These are phyloP conservation scores for Phataginus tetradactyla DNA, from an alignment of 2,797 vertebrate genomes.

Conservation along the genomic window DNA sequence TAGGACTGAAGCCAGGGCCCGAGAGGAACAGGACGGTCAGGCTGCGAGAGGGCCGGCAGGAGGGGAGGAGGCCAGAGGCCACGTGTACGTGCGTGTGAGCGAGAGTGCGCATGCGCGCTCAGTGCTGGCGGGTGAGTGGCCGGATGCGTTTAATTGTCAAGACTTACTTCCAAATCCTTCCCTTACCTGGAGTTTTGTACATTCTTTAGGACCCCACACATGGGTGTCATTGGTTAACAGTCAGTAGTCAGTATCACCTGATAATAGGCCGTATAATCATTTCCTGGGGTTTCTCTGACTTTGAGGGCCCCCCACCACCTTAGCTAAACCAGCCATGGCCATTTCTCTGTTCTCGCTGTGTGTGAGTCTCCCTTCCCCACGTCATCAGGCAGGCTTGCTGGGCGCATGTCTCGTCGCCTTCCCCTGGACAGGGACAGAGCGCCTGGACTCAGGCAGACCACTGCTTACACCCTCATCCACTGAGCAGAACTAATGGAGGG, in stretches of 20 bases:
- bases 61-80: not conserved
- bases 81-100: fast-evolving
- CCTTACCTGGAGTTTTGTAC: not conserved
- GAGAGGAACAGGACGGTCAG: not conserved
- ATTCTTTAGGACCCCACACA: not conserved
- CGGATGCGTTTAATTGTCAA: not conserved
- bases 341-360: not conserved
- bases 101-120: not conserved
- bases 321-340: not conserved
- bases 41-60: fast-evolving
- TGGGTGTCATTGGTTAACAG: not conserved
- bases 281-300: not conserved
- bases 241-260: not conserved
- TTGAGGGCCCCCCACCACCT: not conserved
- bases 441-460: not conserved
- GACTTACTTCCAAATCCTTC: not conserved
- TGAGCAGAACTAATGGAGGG: not conserved
- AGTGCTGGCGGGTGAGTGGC: not conserved
- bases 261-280: too few species aligned
- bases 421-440: not conserved
- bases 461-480: not conserved
- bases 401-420: not conserved
- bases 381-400: not conserved
- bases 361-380: not conserved
- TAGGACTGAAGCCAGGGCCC: not conserved